Evolutionary conservation across 2,797 vertebrate species (phyloP).

Genomic region (Aselliscus stoliczkanus): DNA sequence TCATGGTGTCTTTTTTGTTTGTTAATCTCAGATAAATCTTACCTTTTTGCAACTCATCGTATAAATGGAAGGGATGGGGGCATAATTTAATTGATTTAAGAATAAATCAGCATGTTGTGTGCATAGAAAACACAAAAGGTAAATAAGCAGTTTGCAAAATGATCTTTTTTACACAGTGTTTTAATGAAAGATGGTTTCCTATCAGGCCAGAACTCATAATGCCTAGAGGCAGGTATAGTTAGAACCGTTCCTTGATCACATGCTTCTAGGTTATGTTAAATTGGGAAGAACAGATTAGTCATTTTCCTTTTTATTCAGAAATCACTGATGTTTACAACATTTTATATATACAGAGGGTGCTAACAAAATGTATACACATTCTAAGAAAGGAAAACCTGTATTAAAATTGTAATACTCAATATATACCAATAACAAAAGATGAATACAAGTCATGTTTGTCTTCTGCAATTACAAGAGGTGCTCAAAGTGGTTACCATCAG

Average conservation of each 20-base stretch:
- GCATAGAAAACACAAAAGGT: not conserved
- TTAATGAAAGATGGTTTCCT: not conserved
- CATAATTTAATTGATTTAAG: not conserved
- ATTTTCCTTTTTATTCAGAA: not conserved
- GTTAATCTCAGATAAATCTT: not conserved
- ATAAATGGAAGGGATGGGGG: not conserved
- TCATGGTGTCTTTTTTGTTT: not conserved
- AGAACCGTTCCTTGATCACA: not conserved
- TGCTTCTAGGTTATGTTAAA: not conserved
- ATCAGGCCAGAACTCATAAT: not conserved
- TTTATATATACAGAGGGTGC: no score
- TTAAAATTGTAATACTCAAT: no score
- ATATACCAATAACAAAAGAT: no score
- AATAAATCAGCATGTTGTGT: not conserved
- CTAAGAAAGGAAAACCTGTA: no score
- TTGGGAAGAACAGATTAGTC: not conserved
- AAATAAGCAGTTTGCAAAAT: not conserved
- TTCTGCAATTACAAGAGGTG: no score
- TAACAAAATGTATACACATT: not conserved
- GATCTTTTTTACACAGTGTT: not conserved
- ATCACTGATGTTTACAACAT: not conserved
- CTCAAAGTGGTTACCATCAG: no score
- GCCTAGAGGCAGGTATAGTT: rapidly evolving
- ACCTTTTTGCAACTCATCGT: not conserved
- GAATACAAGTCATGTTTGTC: no score